Conservation (phyloP, 2,113 vertebrate species). For the Pomatostomus ruficeps region DNA sequence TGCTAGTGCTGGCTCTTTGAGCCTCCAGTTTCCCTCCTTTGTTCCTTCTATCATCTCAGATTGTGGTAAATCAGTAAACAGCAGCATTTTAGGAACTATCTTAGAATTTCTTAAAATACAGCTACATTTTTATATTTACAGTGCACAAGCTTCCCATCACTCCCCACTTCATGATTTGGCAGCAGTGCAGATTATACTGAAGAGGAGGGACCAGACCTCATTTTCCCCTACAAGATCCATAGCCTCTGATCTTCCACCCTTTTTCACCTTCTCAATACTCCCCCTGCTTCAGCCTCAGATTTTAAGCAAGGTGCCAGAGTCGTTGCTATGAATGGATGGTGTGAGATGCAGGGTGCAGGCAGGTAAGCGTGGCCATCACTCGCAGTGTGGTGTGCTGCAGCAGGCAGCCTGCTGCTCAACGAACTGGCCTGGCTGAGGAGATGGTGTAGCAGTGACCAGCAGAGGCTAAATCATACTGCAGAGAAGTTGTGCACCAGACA, state of each 20-base stretch:
- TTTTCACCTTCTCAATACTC: neutral
- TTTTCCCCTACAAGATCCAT: neutral
- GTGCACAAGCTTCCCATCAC: neutral
- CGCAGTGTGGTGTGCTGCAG: rapidly evolving
- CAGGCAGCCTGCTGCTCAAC: neutral
- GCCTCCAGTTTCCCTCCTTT: neutral
- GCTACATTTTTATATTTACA: neutral
- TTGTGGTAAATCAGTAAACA: neutral
- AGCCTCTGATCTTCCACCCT: neutral
- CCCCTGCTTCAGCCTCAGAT: neutral
- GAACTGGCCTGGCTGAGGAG: neutral
- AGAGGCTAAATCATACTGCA: neutral
- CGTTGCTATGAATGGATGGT: neutral
- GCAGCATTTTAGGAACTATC: neutral
- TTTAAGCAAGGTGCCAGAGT: neutral
- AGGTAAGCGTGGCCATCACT: neutral
- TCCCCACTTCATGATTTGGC: neutral
- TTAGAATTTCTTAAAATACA: neutral
- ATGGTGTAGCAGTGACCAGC: neutral
- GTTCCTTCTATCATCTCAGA: neutral
- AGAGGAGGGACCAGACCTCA: neutral
- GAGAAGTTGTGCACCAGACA: neutral
- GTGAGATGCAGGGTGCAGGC: neutral
- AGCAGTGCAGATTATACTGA: neutral
- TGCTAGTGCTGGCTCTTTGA: neutral